Evolutionary conservation across 2,113 vertebrate species (phyloP).

Genomic region (Limnothrissa miodon): DNA sequence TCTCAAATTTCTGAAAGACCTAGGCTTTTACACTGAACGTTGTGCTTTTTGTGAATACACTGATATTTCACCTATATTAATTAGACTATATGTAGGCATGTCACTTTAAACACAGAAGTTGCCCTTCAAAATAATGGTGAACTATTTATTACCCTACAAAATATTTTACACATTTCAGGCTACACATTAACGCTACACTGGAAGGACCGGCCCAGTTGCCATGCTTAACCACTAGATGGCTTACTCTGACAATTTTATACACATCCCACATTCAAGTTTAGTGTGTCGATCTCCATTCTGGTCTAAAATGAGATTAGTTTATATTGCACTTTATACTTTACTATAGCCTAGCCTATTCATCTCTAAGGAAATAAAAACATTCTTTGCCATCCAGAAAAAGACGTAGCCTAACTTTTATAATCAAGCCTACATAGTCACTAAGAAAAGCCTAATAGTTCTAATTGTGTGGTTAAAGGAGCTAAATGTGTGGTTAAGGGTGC

Average conservation of each 20-base stretch:
- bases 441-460: too few species aligned
- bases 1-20: background rate
- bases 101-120: background rate
- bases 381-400: too few species aligned
- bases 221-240: slow-evolving; percentile 3
- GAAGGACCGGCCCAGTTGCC: background rate
- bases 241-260: background rate
- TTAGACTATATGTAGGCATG: background rate
- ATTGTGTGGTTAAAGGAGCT: too few species aligned
- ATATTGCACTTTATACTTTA: too few species aligned
- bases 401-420: too few species aligned
- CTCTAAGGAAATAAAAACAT: too few species aligned
- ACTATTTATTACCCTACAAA: background rate
- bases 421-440: too few species aligned
- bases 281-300: background rate
- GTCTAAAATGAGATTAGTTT: too few species aligned
- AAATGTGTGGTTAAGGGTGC: too few species aligned
- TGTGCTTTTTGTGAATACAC: background rate
- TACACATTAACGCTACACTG: too few species aligned
- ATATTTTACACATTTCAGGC: background rate
- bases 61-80: background rate
- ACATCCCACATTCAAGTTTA: background rate
- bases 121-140: background rate
- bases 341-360: too few species aligned
- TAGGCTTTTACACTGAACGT: background rate